Evolutionary conservation across 2,888 invertebrate species (phyloP), one percentile per base, ranked within the genome.

Genomic region (Xestia rhomboidea): DNA sequence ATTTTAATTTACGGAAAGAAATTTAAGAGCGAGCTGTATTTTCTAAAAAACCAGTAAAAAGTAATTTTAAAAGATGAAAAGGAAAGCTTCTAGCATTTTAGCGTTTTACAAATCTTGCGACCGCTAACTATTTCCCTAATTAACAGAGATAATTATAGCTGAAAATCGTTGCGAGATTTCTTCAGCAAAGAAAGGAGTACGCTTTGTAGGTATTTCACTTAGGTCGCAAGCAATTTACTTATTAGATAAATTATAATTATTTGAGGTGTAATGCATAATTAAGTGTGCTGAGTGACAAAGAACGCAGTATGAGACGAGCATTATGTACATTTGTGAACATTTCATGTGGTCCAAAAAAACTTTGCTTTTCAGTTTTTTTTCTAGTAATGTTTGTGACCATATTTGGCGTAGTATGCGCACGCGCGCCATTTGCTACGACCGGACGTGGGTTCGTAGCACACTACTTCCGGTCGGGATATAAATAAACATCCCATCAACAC

Each of bases 381-480:
- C 18, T 74, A 78, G 57, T 27, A 54, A 68, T 64, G 15, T 70
- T 74, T 63, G 46, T 74, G 27, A 66, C 82, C 77, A 82, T 90
- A 80, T 86, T 83, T 82, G 81, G 75, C 73, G 46, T 51, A 68
- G 76, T 80, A 81, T 88, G 86, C 80, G 90, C 91, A 89, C 91
- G 89, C 89, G 91, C 89, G 88, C 89, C 89, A 87, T 92, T 93
- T 91, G 90, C 88, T 80, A 77, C 81, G 82, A 89, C 93, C 94
- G 95, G 95, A 95, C 95, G 95, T 94, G 94, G 93, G 94, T 91
- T 90, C 91, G 90, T 87, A 91, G 91, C 92, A 91, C 91, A 92
- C 91, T 93, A 94, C 93, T 95, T 95, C 95, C 96, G 95, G 92
- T 91, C 86, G 91, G 87, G 90, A 91, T 93, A 94, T 93, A 94